Conservation (phyloP, 1,140 invertebrate species). For the Drosophila melanogaster region DNA sequence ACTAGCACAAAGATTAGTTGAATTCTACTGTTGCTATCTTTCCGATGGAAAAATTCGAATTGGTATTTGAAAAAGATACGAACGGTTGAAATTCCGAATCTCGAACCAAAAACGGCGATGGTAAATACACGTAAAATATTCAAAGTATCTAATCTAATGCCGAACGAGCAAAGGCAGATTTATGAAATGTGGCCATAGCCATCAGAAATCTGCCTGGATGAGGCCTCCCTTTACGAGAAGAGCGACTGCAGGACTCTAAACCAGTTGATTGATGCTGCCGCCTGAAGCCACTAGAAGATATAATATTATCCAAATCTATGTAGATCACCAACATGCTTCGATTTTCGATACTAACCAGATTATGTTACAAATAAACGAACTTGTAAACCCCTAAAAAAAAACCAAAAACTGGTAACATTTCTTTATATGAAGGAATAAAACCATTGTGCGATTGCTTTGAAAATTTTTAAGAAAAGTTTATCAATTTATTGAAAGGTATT, state of each 20-base stretch:
- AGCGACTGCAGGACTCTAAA: constrained; percentile 52
- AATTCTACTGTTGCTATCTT: constrained; percentile 58
- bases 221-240: constrained; percentile 64
- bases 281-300: constrained; percentile 68
- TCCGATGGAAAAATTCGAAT: constrained; percentile 22
- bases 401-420: background rate
- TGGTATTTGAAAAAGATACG: constrained; percentile 73
- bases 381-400: constrained; percentile 22
- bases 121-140: constrained; percentile 83
- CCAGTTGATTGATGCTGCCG: constrained; percentile 66
- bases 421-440: background rate
- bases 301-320: constrained; percentile 15
- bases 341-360: constrained; percentile 8
- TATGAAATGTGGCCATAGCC: constrained; percentile 33
- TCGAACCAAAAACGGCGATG: constrained; percentile 69
- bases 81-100: constrained; percentile 15
- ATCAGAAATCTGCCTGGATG: constrained; percentile 65
- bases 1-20: constrained; percentile 7
- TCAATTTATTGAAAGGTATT: constrained; percentile 61
- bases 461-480: constrained; percentile 64
- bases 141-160: constrained; percentile 48
- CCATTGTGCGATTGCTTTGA: constrained; percentile 17
- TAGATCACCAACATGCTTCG: constrained; percentile 55
- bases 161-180: constrained; percentile 53
- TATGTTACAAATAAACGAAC: constrained; percentile 42